A percentile compares a stretch with the other conserved stretches of the same genome.
These are phyloP conservation scores for Lates calcarifer DNA, from an alignment of 2,113 vertebrate genomes.

Conservation along the genomic window DNA sequence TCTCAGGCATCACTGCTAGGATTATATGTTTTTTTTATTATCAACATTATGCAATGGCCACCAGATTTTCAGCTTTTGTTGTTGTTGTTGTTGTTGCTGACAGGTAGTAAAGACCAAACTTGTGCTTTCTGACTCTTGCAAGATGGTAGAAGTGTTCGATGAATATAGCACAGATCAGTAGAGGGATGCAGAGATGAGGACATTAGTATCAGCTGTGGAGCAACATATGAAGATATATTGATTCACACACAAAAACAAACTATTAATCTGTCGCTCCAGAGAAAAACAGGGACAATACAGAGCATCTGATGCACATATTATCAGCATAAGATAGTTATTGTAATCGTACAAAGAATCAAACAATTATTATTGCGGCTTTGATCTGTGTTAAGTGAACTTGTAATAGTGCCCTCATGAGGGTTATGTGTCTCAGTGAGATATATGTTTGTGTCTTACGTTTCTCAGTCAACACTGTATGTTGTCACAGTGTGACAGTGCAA, in stretches of 20 bases:
- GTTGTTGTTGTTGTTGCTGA: not conserved
- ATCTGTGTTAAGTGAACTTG: not conserved
- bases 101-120: slow-evolving; percentile 26
- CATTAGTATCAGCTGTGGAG: slow-evolving; percentile 12
- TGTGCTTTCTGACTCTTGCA: slow-evolving; percentile 8
- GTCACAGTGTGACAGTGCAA: not conserved
- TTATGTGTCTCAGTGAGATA: not conserved
- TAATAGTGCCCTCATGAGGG: not conserved
- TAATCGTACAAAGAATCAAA: slow-evolving; percentile 22
- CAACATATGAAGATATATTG: slow-evolving; percentile 9
- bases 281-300: slow-evolving; percentile 22
- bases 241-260: not conserved
- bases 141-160: slow-evolving; percentile 16
- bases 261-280: slow-evolving; percentile 2
- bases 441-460: not conserved
- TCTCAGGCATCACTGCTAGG: slow-evolving; percentile 37
- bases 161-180: slow-evolving; percentile 12
- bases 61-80: slow-evolving; percentile 48
- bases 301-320: slow-evolving; percentile 1
- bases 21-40: slow-evolving; percentile 62
- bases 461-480: not conserved
- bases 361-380: slow-evolving; percentile 12
- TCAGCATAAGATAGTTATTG: not conserved
- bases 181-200: not conserved
- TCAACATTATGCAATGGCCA: slow-evolving; percentile 55